Conservation (phyloP, 2,888 invertebrate species). For the Unio delphinus region DNA sequence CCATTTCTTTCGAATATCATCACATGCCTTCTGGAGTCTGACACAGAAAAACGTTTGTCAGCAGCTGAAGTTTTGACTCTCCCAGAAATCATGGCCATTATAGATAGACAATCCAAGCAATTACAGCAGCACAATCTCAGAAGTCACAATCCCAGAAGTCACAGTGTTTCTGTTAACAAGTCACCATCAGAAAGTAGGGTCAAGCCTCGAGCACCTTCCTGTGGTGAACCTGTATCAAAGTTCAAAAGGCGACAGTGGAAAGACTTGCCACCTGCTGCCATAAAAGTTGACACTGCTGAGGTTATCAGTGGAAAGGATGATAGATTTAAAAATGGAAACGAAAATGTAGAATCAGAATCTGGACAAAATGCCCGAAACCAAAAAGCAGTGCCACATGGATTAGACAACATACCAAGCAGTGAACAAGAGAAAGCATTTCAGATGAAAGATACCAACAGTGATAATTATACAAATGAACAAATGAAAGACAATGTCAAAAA, state of each 20-base stretch:
- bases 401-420: too few relatives aligned
- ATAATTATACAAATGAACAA: too few relatives aligned
- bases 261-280: too few relatives aligned
- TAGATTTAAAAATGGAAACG: slow-evolving; percentile 2
- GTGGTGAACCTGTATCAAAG: background rate
- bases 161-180: slow-evolving; percentile 1
- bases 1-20: slow-evolving; percentile 48
- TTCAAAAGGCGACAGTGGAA: too few relatives aligned
- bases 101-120: background rate
- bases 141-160: slow-evolving; percentile 12
- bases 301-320: too few relatives aligned
- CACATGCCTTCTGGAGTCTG: slow-evolving; percentile 41
- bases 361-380: too few relatives aligned
- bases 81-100: slow-evolving; percentile 37
- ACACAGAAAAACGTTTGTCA: slow-evolving; percentile 51
- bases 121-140: slow-evolving; percentile 13
- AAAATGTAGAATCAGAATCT: slow-evolving; percentile 3
- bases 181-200: background rate
- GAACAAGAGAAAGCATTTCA: too few relatives aligned
- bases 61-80: slow-evolving; percentile 50
- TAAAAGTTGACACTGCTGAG: too few relatives aligned
- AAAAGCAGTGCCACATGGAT: too few relatives aligned
- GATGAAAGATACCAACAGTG: too few relatives aligned
- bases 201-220: background rate
- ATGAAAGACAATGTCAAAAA: too few relatives aligned